Evolutionary conservation across 2,888 invertebrate species (phyloP), one percentile per base, ranked within the genome.

Genomic region (Anthrax anthrax): DNA sequence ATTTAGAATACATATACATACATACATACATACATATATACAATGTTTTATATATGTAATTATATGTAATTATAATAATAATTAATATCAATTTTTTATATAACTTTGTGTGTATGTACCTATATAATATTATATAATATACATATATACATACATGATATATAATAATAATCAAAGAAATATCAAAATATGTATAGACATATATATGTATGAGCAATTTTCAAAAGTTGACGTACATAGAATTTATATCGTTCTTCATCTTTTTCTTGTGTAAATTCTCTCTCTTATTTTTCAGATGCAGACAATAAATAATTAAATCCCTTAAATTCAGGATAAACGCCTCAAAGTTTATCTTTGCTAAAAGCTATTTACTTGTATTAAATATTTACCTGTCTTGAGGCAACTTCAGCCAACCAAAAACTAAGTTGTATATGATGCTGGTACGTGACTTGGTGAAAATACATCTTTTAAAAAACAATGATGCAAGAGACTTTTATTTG

Each of bases 241-340:
- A n/a, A n/a, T n/a, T n/a, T n/a, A n/a, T n/a, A n/a, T n/a, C n/a
- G n/a, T n/a, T n/a, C n/a, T n/a, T n/a, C n/a, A n/a, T n/a, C n/a
- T n/a, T n/a, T n/a, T n/a, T n/a, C n/a, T n/a, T n/a, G n/a, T n/a
- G n/a, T n/a, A n/a, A n/a, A n/a, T n/a, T n/a, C n/a, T n/a, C n/a
- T n/a, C n/a, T n/a, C n/a, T n/a, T n/a, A n/a, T 32, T 1, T 32
- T 12, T 32, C 9, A 32, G 29, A 12, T 32, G 29, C 39, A 48
- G 45, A 45, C 48, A 43, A 48, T 48, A 48, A 48, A 48, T 48
- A 48, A 48, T 48, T 48, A 48, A 48, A 48, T 45, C 48, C 48
- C 48, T 48, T 48, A 48, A 48, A 48, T 45, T 46, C 37, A 37
- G 48, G 48, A 48, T 48, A 48, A 48, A 48, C 48, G 48, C 48